These are phyloP conservation scores for Dreissena rostriformis DNA, from an alignment of 1,140 invertebrate genomes.

Conservation along the genomic window DNA sequence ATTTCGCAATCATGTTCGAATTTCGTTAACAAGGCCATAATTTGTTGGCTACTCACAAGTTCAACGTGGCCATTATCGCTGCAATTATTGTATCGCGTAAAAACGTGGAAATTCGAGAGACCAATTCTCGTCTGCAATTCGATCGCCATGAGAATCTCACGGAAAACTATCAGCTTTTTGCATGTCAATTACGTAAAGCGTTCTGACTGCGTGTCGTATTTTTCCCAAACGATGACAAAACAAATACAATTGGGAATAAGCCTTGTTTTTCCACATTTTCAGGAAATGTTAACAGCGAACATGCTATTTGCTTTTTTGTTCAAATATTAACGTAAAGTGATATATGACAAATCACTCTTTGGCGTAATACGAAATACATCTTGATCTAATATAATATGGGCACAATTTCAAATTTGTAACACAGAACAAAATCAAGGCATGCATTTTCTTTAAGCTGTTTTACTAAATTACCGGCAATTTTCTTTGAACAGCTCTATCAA, in stretches of 20 bases:
- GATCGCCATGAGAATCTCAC: constrained; percentile 25
- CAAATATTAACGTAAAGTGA: too few species aligned
- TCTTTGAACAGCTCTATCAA: too few species aligned
- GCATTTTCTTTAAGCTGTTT: too few species aligned
- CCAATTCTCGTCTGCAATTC: constrained; percentile 42
- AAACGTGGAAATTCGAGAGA: constrained; percentile 37
- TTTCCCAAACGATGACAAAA: constrained; percentile 26
- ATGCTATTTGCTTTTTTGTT: too few species aligned
- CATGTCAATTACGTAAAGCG: constrained; percentile 38
- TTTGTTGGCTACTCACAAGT: neutral
- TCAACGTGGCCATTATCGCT: constrained; percentile 17
- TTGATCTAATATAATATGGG: too few species aligned
- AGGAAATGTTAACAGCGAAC: too few species aligned
- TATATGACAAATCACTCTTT: too few species aligned
- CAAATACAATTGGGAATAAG: constrained; percentile 13
- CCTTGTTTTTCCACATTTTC: too few species aligned
- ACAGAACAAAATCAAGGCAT: too few species aligned
- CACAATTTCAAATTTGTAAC: too few species aligned
- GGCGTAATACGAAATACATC: too few species aligned
- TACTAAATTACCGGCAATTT: too few species aligned
- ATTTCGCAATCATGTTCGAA: neutral
- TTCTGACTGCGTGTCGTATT: constrained; percentile 24
- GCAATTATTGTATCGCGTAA: constrained; percentile 40
- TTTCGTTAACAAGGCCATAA: neutral
- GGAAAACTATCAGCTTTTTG: constrained; percentile 43